Base-by-base conservation (phyloP, 2,797 vertebrate species). In the Sternotherus odoratus region DNA sequence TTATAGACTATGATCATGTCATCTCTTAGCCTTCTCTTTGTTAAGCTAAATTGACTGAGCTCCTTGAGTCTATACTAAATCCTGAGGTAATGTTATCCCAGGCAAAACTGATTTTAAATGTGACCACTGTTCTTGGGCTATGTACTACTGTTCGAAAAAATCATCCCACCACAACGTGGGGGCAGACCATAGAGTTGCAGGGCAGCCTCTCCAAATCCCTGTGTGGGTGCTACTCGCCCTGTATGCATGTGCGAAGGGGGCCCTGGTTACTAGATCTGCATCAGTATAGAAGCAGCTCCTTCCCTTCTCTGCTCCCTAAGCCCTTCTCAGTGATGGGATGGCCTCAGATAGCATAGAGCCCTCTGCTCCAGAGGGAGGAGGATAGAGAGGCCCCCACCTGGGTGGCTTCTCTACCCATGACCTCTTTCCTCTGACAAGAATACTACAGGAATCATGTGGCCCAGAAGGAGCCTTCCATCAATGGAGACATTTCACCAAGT, bases 121-220 rank as follows among this genome's bases (percentile, higher is more conserved):
- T 36, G n/a, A 36, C 63, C 63, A 36, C 63, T 36, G n/a, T 66
- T 66, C 19, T 36, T 69, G 48, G 0, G 0, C 66, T 92, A 86
- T 43, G 77, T 77, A 63, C 77, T 78, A 24, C 77, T 95, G 60
- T 79, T 91, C 56, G 74, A 53, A 43, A 39, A 82, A 72, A 63
- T 91, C 54, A 72, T 69, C 75, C 77, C 30, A 19, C n/a, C 90
- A 92, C 63, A 72, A 77, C 92, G 78, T 60, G 90, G 85, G 9
- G 77, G 79, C 75, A 88, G 83, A 91, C 60, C 72, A 26, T 26
- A 48, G 74, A 26, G 46, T 33, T 78, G 17, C 12, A 53, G 30
- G 21, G 46, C 24, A 39, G 26, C 28, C 8, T 16, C 26, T 23
- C 23, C 23, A n/a, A 16, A 33, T 33, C 26, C 2, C 19, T 10